Conservation (phyloP, 2,797 vertebrate genomes). For the Acanthurus tractus region DNA sequence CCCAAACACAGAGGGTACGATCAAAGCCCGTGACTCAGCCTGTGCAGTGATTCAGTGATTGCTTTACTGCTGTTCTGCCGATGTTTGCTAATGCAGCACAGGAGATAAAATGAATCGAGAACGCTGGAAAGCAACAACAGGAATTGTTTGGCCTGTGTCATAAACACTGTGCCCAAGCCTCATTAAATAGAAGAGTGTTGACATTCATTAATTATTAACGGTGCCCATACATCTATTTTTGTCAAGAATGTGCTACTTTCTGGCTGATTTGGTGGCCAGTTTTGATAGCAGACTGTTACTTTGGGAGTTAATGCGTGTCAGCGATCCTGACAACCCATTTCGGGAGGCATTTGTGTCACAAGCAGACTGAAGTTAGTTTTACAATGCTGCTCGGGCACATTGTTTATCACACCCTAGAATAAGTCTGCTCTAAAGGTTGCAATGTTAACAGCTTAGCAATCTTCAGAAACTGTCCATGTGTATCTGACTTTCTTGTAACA, state of each 20-base stretch:
- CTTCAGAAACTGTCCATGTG: background rate
- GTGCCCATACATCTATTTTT: constrained; percentile 50
- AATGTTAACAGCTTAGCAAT: constrained; percentile 25
- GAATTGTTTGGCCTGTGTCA: constrained; percentile 50
- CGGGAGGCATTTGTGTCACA: constrained; percentile 40
- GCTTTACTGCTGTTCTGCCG: constrained; percentile 38
- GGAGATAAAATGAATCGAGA: constrained; percentile 46
- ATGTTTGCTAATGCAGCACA: constrained; percentile 47
- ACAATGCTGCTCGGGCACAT: constrained; percentile 15
- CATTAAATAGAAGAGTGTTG: constrained; percentile 32
- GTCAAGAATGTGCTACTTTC: constrained; percentile 50
- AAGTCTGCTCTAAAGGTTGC: constrained; percentile 31
- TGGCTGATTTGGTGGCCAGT: constrained; percentile 36
- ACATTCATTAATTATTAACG: constrained; percentile 55
- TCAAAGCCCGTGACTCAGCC: constrained; percentile 57
- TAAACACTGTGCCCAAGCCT: constrained; percentile 38
- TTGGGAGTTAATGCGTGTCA: constrained; percentile 44
- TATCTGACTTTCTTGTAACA: constrained; percentile 1
- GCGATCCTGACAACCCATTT: constrained; percentile 37
- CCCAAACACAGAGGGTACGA: constrained; percentile 37
- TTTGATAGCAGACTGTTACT: constrained; percentile 38
- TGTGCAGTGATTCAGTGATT: constrained; percentile 46
- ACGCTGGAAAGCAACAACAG: constrained; percentile 24
- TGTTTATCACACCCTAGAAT: constrained; percentile 44
- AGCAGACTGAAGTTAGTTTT: constrained; percentile 38